Conservation (phyloP, 2,888 invertebrate genomes). For the Patella pellucida region DNA sequence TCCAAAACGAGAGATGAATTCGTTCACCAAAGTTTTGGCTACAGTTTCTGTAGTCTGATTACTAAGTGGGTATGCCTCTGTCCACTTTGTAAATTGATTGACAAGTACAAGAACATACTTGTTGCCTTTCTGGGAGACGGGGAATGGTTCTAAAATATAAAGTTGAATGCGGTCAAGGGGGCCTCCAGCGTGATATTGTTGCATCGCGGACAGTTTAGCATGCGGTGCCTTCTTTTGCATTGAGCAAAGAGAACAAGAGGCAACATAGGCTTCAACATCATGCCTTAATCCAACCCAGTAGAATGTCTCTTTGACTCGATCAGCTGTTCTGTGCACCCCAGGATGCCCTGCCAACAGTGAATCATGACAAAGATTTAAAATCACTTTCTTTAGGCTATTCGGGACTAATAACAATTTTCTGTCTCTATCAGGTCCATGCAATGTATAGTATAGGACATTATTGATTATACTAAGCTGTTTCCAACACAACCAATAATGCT, state of each 20-base stretch:
- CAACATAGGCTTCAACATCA: not conserved
- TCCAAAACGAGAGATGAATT: constrained; percentile 30
- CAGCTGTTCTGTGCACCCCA: not conserved
- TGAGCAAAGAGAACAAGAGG: not conserved
- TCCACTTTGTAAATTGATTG: constrained; percentile 21
- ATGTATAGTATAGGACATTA: not conserved
- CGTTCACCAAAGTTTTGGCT: constrained; percentile 24
- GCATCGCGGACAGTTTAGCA: not conserved
- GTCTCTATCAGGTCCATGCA: not conserved
- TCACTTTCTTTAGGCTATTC: not conserved
- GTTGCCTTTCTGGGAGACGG: not conserved
- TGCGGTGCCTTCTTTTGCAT: not conserved
- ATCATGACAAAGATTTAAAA: not conserved
- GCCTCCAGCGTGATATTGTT: not conserved
- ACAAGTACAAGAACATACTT: not conserved
- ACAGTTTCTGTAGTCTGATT: constrained; percentile 30
- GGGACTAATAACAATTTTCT: not conserved
- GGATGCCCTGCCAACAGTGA: constrained; percentile 2
- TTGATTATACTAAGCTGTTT: not conserved
- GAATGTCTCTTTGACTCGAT: not conserved
- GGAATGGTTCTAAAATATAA: not conserved
- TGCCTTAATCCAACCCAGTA: not conserved
- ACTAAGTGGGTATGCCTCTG: constrained; percentile 17
- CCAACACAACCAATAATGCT: not conserved
- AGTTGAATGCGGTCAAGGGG: not conserved